Percentiles rank a stretch among this genome's conserved stretches.
phyloP scores from a whole-genome alignment of 2,113 vertebrate genomes.

The Ageneiosus marmoratus region DNA sequence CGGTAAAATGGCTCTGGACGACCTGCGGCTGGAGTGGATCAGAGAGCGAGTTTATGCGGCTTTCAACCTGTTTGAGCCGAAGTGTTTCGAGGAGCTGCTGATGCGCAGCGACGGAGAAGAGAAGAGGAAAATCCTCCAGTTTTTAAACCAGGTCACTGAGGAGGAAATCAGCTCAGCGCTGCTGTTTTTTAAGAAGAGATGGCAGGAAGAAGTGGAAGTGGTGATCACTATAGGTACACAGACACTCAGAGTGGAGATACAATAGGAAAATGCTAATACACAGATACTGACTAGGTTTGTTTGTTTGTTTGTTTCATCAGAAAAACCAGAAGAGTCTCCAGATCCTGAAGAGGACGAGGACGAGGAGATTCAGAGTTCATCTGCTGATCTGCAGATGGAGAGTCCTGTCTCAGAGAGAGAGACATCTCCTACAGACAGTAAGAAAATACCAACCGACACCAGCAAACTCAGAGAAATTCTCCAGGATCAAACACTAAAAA shows the following conservation, averaged over 20 bases:
- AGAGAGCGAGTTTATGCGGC: slow-evolving; percentile 67
- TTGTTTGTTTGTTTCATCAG: not conserved
- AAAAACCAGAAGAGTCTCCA: not conserved
- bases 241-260: too few relatives aligned
- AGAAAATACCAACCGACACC: too few relatives aligned
- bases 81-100: slow-evolving; percentile 82
- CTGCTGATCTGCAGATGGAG: not conserved
- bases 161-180: slow-evolving; percentile 66
- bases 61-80: slow-evolving; percentile 68
- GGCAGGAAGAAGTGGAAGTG: slow-evolving; percentile 70
- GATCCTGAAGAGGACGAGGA: slow-evolving; percentile 1
- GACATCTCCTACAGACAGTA: slow-evolving; percentile 24
- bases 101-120: slow-evolving; percentile 70
- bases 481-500: too few relatives aligned
- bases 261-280: too few relatives aligned
- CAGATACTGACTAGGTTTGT: too few relatives aligned
- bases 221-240: slow-evolving; percentile 48
- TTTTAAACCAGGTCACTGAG: slow-evolving; percentile 68
- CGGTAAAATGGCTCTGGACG: slow-evolving; percentile 69
- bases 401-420: slow-evolving; percentile 14
- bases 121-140: slow-evolving; percentile 69
- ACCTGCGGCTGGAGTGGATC: slow-evolving; percentile 84
- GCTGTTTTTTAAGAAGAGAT: slow-evolving; percentile 73
- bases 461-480: too few relatives aligned
- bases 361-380: not conserved